Evolutionary conservation across 2,797 vertebrate species (phyloP), one percentile per base, ranked within the genome.

Genomic region (Tragopan temminckii): DNA sequence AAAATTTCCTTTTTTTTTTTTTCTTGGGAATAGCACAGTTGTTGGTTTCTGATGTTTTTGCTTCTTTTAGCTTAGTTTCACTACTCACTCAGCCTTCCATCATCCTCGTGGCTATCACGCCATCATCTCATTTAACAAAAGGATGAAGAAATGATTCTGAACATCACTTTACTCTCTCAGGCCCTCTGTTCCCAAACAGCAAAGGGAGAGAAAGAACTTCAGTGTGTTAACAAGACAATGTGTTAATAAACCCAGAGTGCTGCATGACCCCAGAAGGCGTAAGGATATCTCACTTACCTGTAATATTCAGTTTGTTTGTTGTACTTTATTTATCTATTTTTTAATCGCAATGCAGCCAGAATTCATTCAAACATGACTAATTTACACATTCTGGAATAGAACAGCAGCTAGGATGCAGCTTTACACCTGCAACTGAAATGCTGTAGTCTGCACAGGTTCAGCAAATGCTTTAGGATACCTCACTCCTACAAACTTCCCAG

Each of bases 71-170:
- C 16, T 31, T 40, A 45, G 69, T 88, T 90, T 87, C 50, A 85
- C 75, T 80, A 67, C 42, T 85, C n/a, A 63, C 38, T 82, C n/a
- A 75, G 45, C 18, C 52, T 68, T 55, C 5, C 21, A 71, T 69
- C 87, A 85, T 9, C 62, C 46, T 46, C 70, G 66, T 13, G 15
- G 9, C 40, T 71, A 43, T 77, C 68, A 70, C 55, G 29, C 64
- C 64, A 96, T 84, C 80, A 94, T 57, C 85, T 71, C 42, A 86
- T 40, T 64, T 33, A 36, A 70, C 53, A 90, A 80, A 35, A 88
- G 27, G 27, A 84, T 25, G 19, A 84, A 21, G 78, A 76, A 11
- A 83, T 46, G 5, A 58, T 38, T 91, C 86, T 75, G 72, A 68
- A 64, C 13, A 90, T 18, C 40, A 64, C 61, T 88, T 92, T 62